Base-by-base conservation (phyloP, 2,797 vertebrate species). In the Enteromius unitaeniatus region DNA sequence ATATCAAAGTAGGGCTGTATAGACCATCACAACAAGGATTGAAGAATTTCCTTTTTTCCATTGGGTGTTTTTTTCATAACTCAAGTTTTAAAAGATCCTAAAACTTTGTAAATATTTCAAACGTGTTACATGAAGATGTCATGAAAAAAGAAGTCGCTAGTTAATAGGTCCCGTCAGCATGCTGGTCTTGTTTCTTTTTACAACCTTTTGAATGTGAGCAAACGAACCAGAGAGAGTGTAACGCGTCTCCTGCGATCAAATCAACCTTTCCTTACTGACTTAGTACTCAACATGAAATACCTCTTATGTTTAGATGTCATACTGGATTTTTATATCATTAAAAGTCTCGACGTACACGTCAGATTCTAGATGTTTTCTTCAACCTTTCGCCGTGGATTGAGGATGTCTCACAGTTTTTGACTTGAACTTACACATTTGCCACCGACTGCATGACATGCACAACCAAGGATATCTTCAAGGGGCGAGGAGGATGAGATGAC, bases 271-370 rank as follows among this genome's bases (percentile, higher is more conserved):
- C 45, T 84, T 64, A 67, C 64, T 21, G 78, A 73, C 78, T 62
- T 51, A 40, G 21, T 34, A 55, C 68, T 86, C 62, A 14, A 87
- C 81, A 78, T 51, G 69, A 53, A 89, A 89, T 90, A 91, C 90
- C 90, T 89, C 86, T 31, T 78, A 67, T n/a, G 79, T 81, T 83
- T 26, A 78, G 75, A 82, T 82, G 49, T 75, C 45, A 62, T 81
- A 55, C 40, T 75, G 51, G 31, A 67, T 75, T 67, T 65, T 34
- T 42, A 28, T 47, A 47, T 19, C 34, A 73, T 34, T 13, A n/a
- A 47, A 62, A 8, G 72, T 74, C 21, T 37, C 2, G 28, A 55
- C 72, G 17, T 47, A 1, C n/a, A 13, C 15, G 37, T 45, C 51
- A 5, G 14, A 58, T 80, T 80, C 51, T 45, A 31, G 26, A 60